These are phyloP conservation scores for Chromoteleia sp. DNA, from an alignment of 2,888 invertebrate species.

Conservation along the genomic window DNA sequence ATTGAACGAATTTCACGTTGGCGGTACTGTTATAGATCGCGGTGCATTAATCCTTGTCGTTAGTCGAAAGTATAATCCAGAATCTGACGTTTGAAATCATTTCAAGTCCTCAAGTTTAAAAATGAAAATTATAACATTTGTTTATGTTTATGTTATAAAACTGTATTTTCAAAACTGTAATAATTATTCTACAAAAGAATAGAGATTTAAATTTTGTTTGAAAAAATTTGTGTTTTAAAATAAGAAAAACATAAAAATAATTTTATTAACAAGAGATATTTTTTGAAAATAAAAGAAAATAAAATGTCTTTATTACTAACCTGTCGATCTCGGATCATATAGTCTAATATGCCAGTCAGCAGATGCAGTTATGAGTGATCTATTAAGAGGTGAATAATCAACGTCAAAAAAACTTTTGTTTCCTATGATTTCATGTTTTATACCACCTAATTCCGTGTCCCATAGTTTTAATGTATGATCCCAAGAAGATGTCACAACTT, in stretches of 20 bases:
- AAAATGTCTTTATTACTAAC: constrained; percentile 82
- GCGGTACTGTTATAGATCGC: constrained; percentile 20
- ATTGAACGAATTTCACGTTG: neutral
- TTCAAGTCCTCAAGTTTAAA: too few species aligned
- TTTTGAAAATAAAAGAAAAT: too few species aligned
- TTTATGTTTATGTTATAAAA: too few species aligned
- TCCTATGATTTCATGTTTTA: constrained; percentile 92
- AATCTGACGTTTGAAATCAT: constrained; percentile 30
- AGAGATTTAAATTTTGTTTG: too few species aligned
- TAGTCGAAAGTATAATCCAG: constrained; percentile 50
- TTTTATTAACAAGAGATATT: too few species aligned
- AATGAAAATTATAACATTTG: too few species aligned
- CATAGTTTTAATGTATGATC: constrained; percentile 97
- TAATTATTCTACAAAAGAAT: too few species aligned
- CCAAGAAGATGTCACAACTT: constrained; percentile 95
- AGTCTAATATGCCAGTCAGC: constrained; percentile 96
- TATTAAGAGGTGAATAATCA: constrained; percentile 92
- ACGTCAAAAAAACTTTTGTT: constrained; percentile 96
- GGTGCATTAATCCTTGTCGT: constrained; percentile 48
- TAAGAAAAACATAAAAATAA: too few species aligned
- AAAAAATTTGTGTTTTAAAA: too few species aligned
- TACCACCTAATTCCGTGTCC: constrained; percentile 94
- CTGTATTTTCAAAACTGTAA: too few species aligned
- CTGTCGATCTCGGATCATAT: constrained; percentile 95
- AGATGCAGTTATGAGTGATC: constrained; percentile 92